phyloP scores from a whole-genome alignment of 2,113 vertebrate species.

The Eublepharis macularius region DNA sequence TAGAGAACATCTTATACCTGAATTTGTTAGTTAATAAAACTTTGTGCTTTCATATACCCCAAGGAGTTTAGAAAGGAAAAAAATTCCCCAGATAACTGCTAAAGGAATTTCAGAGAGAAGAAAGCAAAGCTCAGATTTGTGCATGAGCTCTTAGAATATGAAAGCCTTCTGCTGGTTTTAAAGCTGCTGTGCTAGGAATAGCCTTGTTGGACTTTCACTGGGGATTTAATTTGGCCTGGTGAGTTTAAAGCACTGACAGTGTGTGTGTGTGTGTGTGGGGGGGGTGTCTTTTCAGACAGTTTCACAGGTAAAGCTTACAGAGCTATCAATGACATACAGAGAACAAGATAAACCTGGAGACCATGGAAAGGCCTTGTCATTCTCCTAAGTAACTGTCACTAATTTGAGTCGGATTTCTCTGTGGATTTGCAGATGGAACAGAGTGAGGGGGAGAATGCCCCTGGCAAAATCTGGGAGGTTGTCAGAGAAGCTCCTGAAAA shows the following conservation, averaged over 20 bases:
- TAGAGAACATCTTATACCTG: neutral
- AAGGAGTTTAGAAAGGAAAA: neutral
- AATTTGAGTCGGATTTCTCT: neutral
- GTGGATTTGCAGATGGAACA: neutral
- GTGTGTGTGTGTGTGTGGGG: neutral
- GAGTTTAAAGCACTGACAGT: neutral
- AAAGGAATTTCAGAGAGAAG: neutral
- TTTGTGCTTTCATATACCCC: neutral
- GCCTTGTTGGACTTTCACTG: neutral
- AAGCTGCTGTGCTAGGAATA: neutral
- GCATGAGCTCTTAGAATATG: neutral
- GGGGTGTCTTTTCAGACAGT: neutral
- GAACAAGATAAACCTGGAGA: neutral
- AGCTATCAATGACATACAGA: neutral
- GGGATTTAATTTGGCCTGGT: neutral
- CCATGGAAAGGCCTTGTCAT: neutral
- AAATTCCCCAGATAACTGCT: neutral
- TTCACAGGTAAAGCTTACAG: neutral
- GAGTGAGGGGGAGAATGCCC: neutral
- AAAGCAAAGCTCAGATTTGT: neutral
- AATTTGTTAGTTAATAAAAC: neutral
- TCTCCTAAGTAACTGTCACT: slow-evolving; percentile 23
- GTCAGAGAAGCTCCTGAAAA: slow-evolving; percentile 24
- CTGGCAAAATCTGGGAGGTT: slow-evolving; percentile 27
- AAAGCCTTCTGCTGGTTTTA: neutral